A percentile compares a stretch with the other conserved stretches of the same genome.
Conservation (phyloP, 2,888 invertebrate genomes). For the Exocentrus adspersus region DNA sequence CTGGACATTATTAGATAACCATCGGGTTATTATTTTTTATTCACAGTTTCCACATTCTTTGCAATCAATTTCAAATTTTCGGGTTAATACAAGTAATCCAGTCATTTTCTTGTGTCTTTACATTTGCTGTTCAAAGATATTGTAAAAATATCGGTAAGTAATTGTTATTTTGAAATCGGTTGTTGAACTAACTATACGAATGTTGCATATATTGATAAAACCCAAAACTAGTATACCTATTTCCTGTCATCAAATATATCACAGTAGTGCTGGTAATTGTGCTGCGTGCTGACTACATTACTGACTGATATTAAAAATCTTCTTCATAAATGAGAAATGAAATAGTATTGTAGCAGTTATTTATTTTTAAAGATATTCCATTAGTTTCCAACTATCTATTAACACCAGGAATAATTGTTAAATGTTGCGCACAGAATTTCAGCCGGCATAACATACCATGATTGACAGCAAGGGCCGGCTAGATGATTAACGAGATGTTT, state of each 20-base stretch:
- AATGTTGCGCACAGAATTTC: conserved; percentile 52
- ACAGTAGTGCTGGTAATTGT: too few species aligned
- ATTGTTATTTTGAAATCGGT: too few species aligned
- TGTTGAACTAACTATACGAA: too few species aligned
- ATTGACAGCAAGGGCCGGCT: conserved; percentile 63
- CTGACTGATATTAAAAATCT: background rate
- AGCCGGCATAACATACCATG: conserved; percentile 58
- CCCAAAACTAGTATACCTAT: background rate
- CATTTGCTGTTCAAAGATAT: too few species aligned
- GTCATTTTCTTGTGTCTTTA: too few species aligned
- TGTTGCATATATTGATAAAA: background rate
- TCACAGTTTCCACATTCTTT: too few species aligned
- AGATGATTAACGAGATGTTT: conserved; percentile 64
- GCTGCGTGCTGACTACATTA: background rate
- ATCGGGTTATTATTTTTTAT: too few species aligned
- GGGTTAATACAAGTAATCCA: too few species aligned
- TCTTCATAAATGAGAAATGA: background rate
- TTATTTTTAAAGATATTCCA: conserved; percentile 22
- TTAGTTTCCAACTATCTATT: conserved; percentile 45
- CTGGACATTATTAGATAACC: too few species aligned
- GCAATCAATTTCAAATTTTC: too few species aligned
- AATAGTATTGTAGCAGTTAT: conserved; percentile 6
- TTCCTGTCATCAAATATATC: background rate
- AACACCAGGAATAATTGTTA: conserved; percentile 50
- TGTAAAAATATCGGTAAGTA: too few species aligned